Evolutionary conservation across 1,140 invertebrate species (phyloP).

Genomic region (Aradophagus sp.): DNA sequence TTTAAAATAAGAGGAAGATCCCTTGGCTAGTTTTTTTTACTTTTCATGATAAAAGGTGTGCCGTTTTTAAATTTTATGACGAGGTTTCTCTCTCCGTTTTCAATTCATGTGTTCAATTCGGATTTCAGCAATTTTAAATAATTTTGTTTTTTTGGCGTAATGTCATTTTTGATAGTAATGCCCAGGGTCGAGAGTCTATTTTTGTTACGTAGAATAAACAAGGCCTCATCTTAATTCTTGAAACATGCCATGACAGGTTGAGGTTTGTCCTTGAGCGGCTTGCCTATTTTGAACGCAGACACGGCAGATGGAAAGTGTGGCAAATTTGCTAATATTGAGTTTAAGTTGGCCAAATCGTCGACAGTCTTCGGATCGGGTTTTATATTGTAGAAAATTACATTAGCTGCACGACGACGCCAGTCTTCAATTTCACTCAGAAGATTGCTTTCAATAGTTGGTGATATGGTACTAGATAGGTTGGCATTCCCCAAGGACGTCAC

Average conservation of each 20-base stretch:
- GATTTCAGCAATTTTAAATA: neutral
- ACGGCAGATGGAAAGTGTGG: conserved; percentile 3
- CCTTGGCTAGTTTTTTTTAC: neutral
- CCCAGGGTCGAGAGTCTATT: neutral
- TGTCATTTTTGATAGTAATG: conserved; percentile 7
- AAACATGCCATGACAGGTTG: conserved; percentile 6
- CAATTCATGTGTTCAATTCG: conserved; percentile 3
- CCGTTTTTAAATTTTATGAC: conserved; percentile 1
- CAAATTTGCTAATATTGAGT: conserved; percentile 1
- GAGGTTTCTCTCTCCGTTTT: neutral
- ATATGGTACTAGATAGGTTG: neutral
- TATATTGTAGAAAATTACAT: conserved; percentile 10
- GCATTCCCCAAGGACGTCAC: neutral
- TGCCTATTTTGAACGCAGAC: neutral
- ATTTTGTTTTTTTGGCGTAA: conserved; percentile 7
- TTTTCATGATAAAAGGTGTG: neutral
- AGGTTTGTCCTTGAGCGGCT: neutral
- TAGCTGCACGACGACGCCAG: conserved; percentile 2
- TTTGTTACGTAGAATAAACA: conserved; percentile 17
- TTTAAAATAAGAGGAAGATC: no score
- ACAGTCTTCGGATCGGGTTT: neutral
- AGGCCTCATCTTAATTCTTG: neutral
- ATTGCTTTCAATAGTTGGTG: neutral
- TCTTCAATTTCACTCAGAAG: conserved; percentile 11
- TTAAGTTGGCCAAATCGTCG: neutral